phyloP scores from a whole-genome alignment of 2,888 invertebrate species.

The Mimachlamys varia region DNA sequence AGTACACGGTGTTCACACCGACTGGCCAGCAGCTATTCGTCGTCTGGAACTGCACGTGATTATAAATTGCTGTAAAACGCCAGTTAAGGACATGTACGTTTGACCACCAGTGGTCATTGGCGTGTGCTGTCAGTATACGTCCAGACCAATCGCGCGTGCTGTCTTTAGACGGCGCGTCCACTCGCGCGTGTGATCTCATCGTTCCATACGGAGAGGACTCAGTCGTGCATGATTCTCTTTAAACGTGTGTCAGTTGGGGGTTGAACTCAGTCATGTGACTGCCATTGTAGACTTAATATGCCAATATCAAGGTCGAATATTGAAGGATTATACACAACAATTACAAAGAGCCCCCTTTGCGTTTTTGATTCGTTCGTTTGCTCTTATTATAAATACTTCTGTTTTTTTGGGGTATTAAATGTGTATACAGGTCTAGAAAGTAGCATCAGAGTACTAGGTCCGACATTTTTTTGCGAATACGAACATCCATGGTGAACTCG shows the following conservation, averaged over 20 bases:
- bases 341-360: neutral
- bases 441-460: too few species aligned
- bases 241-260: neutral
- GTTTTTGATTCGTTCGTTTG: neutral
- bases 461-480: too few species aligned
- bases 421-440: too few species aligned
- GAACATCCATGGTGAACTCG: too few species aligned
- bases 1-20: too few species aligned
- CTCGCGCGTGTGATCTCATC: neutral
- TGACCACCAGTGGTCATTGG: constrained; percentile 5
- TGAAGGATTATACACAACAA: neutral
- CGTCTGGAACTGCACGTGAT: neutral
- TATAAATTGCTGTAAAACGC: neutral
- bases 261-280: neutral
- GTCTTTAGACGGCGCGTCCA: neutral
- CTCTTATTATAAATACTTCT: neutral
- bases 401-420: too few species aligned
- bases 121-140: neutral
- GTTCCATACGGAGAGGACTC: neutral
- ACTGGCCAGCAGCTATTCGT: neutral
- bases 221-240: neutral
- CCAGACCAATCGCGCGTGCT: neutral
- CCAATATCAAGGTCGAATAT: neutral
- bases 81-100: neutral
- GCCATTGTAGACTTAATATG: neutral